phyloP scores from a whole-genome alignment of 2,113 vertebrate species.

The Trematocara variabile region DNA sequence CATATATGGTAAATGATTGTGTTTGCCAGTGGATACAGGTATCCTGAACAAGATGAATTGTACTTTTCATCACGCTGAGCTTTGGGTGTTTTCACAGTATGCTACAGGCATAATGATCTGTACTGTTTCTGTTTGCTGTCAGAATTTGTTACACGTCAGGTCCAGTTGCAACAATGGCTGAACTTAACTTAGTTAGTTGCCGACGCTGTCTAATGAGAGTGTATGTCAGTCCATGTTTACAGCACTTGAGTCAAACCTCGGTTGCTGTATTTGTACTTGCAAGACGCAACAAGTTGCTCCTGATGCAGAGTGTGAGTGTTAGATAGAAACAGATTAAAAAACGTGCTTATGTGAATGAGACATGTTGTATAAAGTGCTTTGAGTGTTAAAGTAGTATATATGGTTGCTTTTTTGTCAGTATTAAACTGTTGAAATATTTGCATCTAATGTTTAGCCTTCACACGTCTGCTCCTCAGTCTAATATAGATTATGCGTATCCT shows the following conservation, averaged over 20 bases:
- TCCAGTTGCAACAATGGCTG: neutral
- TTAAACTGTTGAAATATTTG: neutral
- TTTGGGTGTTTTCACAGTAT: neutral
- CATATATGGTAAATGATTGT: neutral
- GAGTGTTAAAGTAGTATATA: neutral
- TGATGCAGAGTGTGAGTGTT: neutral
- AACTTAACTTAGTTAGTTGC: neutral
- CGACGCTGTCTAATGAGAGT: neutral
- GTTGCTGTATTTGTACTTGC: neutral
- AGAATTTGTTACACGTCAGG: neutral
- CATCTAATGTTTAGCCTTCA: neutral
- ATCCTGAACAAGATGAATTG: neutral
- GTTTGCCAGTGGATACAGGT: neutral
- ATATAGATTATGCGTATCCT: neutral
- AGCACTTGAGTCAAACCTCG: neutral
- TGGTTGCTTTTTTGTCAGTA: neutral
- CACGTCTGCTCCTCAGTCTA: neutral
- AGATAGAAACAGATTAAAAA: neutral
- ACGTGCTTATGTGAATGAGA: neutral
- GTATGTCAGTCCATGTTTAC: neutral
- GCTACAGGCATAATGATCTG: neutral
- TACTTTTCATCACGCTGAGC: neutral
- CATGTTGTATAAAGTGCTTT: neutral
- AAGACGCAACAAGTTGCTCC: neutral
- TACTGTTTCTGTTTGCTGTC: neutral